Base-by-base conservation (phyloP, 1,140 invertebrate genomes). In the Euura lappo region DNA sequence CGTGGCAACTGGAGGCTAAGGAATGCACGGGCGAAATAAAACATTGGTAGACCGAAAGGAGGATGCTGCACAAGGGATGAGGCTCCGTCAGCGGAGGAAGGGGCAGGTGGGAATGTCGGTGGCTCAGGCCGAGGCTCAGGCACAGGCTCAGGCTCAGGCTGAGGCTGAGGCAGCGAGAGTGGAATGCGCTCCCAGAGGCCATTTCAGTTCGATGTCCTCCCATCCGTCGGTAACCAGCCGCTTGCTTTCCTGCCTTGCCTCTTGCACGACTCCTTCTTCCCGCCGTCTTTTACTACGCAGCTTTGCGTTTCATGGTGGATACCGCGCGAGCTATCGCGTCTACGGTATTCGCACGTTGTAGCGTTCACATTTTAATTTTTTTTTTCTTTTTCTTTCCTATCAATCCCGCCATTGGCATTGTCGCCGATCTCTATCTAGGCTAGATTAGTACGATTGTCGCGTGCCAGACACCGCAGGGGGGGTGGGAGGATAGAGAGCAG, bases 201-300 rank as follows among this genome's bases (percentile, higher is more conserved):
- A 84, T 89, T 81, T 82, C 90, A 83, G 73, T 86, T 77, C 81
- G 90, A 76, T 91, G 90, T 84, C 84, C 84, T 84, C 84, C 51
- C 51, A 60, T 60, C 51, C 51, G 51, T 60, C 51, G 51, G 51
- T 60, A 60, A 60, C 51, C 78, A 79, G 75, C 78, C 79, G 76
- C 74, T 28, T 28, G 28, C 28, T 81, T 77, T 81, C 75, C 78
- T 81, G 76, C 79, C 80, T 77, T 80, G 79, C 76, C 73, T 75
- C 51, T 28, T 76, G 75, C 76, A 28, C 66, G 73, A 72, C 74
- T 44, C 75, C 74, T 78, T 76, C 75, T 75, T 69, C 70, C n/a
- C 28, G 28, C 74, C 46, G 44, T 69, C 77, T 72, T 73, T 65
- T 3, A 60, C 51, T 60, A 60, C 51, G 51, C 51, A 60, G 51